Conservation (phyloP, 1,140 invertebrate genomes). For the Bombus superbus region DNA sequence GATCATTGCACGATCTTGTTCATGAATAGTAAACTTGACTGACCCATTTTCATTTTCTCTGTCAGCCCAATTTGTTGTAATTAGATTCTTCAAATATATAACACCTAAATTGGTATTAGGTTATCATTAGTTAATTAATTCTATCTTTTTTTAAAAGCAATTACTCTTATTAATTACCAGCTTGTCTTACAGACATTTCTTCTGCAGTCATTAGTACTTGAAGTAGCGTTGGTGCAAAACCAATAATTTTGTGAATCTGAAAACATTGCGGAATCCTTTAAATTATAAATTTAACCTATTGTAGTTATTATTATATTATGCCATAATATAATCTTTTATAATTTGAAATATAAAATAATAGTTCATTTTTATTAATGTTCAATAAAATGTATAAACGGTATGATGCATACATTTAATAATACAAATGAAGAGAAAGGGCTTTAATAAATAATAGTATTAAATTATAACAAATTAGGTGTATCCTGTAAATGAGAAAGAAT, state of each 20-base stretch:
- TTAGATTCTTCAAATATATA: constrained; percentile 98
- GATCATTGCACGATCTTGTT: constrained; percentile 97
- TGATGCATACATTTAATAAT: neutral
- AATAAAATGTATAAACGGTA: neutral
- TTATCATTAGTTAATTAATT: constrained; percentile 26
- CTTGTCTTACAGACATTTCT: constrained; percentile 96
- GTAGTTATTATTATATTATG: neutral
- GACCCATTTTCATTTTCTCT: constrained; percentile 90
- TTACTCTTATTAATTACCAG: constrained; percentile 83
- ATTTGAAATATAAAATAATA: neutral
- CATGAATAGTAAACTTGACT: constrained; percentile 94
- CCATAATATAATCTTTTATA: neutral
- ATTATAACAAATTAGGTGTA: too few species aligned
- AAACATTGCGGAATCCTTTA: constrained; percentile 65
- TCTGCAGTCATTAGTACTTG: constrained; percentile 96
- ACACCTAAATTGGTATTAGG: constrained; percentile 84
- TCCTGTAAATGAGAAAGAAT: neutral
- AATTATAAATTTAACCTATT: neutral
- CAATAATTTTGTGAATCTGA: constrained; percentile 97
- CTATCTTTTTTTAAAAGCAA: neutral
- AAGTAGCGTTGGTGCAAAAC: constrained; percentile 95
- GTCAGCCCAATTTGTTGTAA: constrained; percentile 94
- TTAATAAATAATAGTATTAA: neutral
- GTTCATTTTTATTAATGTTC: neutral
- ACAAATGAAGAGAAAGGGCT: neutral